Evolutionary conservation across 2,888 invertebrate genomes (phyloP).

Genomic region (Drosophila macrospina): DNA sequence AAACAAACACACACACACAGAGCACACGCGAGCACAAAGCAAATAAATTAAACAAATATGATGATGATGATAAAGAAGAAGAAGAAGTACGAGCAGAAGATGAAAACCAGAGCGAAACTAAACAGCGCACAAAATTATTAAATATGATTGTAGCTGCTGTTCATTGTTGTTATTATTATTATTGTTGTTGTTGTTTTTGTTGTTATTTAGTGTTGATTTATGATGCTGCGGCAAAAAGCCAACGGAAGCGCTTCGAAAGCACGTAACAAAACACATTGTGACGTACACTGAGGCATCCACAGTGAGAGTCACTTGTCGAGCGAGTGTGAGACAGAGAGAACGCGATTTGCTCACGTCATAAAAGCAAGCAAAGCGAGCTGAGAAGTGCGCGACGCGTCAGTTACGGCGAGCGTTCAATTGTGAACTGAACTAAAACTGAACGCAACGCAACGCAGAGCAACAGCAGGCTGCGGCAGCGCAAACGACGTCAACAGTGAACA

Average conservation of each 20-base stretch:
- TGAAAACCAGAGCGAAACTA: conserved; percentile 29
- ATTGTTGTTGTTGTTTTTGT: conserved; percentile 42
- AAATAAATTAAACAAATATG: conserved; percentile 61
- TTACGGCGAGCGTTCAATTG: conserved; percentile 69
- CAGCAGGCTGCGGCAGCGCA: conserved; percentile 30
- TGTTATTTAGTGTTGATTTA: conserved; percentile 74
- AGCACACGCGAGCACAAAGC: conserved; percentile 37
- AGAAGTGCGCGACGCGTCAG: conserved; percentile 62
- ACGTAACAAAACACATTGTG: conserved; percentile 61
- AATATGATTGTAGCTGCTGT: conserved; percentile 56
- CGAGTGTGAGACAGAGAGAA: conserved; percentile 14
- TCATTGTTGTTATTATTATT: conserved; percentile 24
- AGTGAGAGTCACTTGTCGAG: conserved; percentile 49
- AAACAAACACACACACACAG: conserved; percentile 25
- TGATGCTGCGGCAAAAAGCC: conserved; percentile 76
- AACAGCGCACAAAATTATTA: conserved; percentile 63
- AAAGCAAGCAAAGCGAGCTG: background rate
- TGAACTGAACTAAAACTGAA: conserved; percentile 68
- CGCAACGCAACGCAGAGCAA: conserved; percentile 4
- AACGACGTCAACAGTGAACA: conserved; percentile 12
- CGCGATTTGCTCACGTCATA: conserved; percentile 28
- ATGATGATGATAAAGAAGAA: conserved; percentile 6
- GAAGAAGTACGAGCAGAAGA: conserved; percentile 18
- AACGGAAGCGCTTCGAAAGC: conserved; percentile 63
- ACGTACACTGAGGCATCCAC: conserved; percentile 40